A percentile compares a stretch with the other conserved stretches of the same genome.
Conservation (phyloP, 2,113 vertebrate genomes). For the Hemichromis elongatus region DNA sequence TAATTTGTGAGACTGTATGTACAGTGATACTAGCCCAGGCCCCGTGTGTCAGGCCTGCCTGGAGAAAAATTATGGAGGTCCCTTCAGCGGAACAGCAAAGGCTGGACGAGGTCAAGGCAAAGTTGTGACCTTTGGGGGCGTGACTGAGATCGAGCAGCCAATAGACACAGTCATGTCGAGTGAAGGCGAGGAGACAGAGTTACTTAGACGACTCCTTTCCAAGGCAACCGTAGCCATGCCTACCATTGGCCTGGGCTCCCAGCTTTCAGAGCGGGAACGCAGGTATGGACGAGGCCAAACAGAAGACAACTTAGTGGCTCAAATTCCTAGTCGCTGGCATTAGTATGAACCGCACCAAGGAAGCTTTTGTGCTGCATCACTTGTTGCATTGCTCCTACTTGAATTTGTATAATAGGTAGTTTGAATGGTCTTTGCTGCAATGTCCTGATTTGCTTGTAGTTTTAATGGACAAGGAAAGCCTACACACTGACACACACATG, state of each 20-base stretch:
- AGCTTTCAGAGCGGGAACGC: slow-evolving; percentile 67
- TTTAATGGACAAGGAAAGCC: not conserved
- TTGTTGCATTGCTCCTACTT: not conserved
- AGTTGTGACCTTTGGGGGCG: slow-evolving; percentile 90
- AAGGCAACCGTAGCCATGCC: slow-evolving; percentile 72
- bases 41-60: slow-evolving; percentile 73
- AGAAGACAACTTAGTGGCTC: not conserved
- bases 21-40: slow-evolving; percentile 67
- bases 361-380: not conserved
- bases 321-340: slow-evolving; percentile 8
- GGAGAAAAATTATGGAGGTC: slow-evolving; percentile 65
- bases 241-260: slow-evolving; percentile 68
- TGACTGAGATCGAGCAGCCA: slow-evolving; percentile 90
- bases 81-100: slow-evolving; percentile 70
- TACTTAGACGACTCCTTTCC: slow-evolving; percentile 70
- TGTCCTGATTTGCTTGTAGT: slow-evolving; percentile 31
- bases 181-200: slow-evolving; percentile 66
- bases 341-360: not conserved
- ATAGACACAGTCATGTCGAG: slow-evolving; percentile 71
- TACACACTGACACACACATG: not conserved
- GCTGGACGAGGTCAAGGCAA: slow-evolving; percentile 75
- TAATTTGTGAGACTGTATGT: slow-evolving; percentile 53
- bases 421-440: not conserved
- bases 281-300: slow-evolving; percentile 63
- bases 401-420: not conserved